These are phyloP conservation scores for Cricetomys ansorgei DNA, from an alignment of 2,113 vertebrate genomes.

Conservation along the genomic window DNA sequence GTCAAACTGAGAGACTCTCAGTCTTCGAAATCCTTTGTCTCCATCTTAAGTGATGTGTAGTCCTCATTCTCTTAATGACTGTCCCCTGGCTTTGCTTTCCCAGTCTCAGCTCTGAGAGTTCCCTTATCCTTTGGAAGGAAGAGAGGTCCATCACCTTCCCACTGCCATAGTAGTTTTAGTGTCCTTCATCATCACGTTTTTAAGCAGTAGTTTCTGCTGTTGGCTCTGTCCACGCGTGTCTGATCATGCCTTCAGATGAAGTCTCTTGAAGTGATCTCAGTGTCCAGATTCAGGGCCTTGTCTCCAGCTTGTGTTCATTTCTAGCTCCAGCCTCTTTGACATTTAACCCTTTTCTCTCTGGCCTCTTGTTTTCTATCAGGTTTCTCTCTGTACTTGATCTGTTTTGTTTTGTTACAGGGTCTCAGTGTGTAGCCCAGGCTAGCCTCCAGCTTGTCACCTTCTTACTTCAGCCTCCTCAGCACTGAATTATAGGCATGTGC, in stretches of 20 bases:
- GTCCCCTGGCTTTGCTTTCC: neutral
- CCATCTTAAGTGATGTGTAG: neutral
- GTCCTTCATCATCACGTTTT: neutral
- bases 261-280: neutral
- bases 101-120: neutral
- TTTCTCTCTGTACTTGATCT: neutral
- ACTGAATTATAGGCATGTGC: neutral
- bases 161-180: neutral
- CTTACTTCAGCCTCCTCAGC: neutral
- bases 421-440: neutral
- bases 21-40: conserved; percentile 11
- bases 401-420: neutral
- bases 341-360: too few species aligned
- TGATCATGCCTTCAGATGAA: neutral
- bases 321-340: too few species aligned
- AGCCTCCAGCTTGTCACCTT: neutral
- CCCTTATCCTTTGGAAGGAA: neutral
- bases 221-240: neutral
- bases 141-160: neutral
- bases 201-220: neutral
- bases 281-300: neutral
- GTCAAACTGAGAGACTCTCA: neutral
- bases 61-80: neutral
- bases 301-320: neutral
- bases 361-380: neutral